Percentiles rank a stretch among this genome's conserved stretches.
Evolutionary conservation across 2,113 vertebrate genomes (phyloP).

Genomic region (Vireo altiloquus): DNA sequence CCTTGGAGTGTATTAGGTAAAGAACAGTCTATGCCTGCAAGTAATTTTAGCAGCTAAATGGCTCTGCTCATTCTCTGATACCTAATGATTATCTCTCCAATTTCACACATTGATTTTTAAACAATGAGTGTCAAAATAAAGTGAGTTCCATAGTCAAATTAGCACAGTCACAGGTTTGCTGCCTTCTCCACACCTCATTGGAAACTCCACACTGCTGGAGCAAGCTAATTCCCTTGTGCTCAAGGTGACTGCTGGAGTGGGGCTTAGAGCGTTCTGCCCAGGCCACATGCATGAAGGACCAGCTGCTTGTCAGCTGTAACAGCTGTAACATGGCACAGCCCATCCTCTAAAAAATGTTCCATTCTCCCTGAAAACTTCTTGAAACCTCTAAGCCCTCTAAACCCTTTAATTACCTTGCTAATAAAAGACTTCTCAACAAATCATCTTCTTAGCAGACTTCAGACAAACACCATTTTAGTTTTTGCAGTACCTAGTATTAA

Average conservation of each 20-base stretch:
- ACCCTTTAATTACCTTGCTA: background rate
- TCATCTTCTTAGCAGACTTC: background rate
- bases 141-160: background rate
- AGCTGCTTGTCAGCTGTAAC: rapidly evolving
- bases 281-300: background rate
- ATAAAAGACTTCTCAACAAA: background rate
- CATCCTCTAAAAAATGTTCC: background rate
- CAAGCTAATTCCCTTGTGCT: background rate
- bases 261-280: background rate
- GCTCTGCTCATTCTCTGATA: background rate
- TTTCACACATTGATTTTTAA: conserved; percentile 44
- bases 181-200: background rate
- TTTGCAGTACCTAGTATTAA: background rate
- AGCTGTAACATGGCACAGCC: background rate
- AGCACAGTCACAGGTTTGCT: background rate
- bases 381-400: background rate
- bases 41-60: conserved; percentile 33
- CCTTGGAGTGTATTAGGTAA: background rate
- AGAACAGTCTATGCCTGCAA: background rate
- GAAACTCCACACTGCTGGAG: background rate
- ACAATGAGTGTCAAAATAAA: background rate
- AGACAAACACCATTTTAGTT: background rate
- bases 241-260: background rate
- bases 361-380: background rate
- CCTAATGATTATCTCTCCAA: background rate